Base-by-base conservation (phyloP, 2,797 vertebrate genomes). In the Pipistrellus pipistrellus region DNA sequence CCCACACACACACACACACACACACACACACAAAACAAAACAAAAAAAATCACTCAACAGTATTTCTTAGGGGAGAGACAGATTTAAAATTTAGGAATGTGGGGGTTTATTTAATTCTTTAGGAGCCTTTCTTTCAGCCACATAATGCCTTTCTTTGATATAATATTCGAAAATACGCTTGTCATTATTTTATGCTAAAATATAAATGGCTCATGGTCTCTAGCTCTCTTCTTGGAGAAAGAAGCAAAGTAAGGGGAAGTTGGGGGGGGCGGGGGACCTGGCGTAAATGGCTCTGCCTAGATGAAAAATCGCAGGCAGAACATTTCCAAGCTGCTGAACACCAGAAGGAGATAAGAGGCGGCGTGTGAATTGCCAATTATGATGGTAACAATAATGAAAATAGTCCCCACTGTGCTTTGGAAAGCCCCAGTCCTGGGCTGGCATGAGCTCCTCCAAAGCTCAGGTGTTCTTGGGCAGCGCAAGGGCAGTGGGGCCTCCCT, bases 301-400 rank as follows among this genome's bases (percentile, higher is more conserved):
- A 94, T 89, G 93, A 95, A 96, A 78, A 71, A 90, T 95, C 73
- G 48, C 91, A 59, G 48, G 92, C 95, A 64, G 97, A 94, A 85
- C 78, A 72, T 91, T 91, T 82, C 88, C 92, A 90, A 94, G 96
- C 91, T 92, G 76, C 96, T 85, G 27, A 90, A 80, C 80, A 85
- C 81, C 55, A 91, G 96, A 90, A 96, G 92, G 96, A 95, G 96
- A 91, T 87, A 92, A 92, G 92, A 95, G 91, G 85, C 92, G 75
- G 69, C 21, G 75, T 82, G 93, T 72, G 85, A 95, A 88, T 88
- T 91, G 95, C 87, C 89, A 84, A 53, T 96, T 85, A 87, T 6
- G 85, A 92, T 57, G 88, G 89, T 15, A 55, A 85, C 93, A 90
- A 32, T 88, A 85, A 85, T n/a, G 82, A 76, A 93, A 88, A 80